A percentile compares a stretch with the other conserved stretches of the same genome.
These are phyloP conservation scores for Harpagifer antarcticus DNA, from an alignment of 2,797 vertebrate genomes.

Conservation along the genomic window DNA sequence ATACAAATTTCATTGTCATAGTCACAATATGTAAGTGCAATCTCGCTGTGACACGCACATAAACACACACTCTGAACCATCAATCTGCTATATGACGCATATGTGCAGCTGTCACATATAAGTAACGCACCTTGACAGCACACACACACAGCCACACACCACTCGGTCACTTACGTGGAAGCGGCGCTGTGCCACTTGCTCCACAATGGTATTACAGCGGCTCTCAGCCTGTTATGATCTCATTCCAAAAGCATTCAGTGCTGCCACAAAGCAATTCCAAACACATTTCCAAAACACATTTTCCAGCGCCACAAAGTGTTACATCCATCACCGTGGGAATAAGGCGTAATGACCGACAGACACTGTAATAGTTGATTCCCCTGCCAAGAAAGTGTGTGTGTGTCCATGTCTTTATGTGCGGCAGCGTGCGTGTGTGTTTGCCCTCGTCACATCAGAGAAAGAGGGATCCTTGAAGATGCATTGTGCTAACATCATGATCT, in stretches of 20 bases:
- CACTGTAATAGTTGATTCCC: constrained; percentile 74
- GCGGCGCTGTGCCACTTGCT: constrained; percentile 71
- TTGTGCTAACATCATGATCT: constrained; percentile 36
- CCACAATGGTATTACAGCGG: constrained; percentile 76
- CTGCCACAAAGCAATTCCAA: constrained; percentile 82
- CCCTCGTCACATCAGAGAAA: background rate
- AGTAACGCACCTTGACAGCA: constrained; percentile 45
- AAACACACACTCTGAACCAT: constrained; percentile 1
- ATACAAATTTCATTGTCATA: constrained; percentile 25
- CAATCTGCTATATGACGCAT: constrained; percentile 12
- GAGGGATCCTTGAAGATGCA: constrained; percentile 43
- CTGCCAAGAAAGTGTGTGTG: constrained; percentile 49
- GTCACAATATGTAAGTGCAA: constrained; percentile 19
- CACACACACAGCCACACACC: constrained; percentile 22
- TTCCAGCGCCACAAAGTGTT: constrained; percentile 78
- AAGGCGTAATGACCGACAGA: constrained; percentile 79
- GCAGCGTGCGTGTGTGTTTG: background rate
- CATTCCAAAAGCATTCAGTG: constrained; percentile 79
- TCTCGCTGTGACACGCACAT: background rate
- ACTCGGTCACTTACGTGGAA: constrained; percentile 69
- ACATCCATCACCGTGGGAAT: constrained; percentile 82
- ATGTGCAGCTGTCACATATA: constrained; percentile 35
- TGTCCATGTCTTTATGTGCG: constrained; percentile 8
- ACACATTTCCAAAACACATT: constrained; percentile 83
- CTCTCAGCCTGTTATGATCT: constrained; percentile 81